Base-by-base conservation (phyloP, 2,888 invertebrate genomes). In the Seira sanloemensis region DNA sequence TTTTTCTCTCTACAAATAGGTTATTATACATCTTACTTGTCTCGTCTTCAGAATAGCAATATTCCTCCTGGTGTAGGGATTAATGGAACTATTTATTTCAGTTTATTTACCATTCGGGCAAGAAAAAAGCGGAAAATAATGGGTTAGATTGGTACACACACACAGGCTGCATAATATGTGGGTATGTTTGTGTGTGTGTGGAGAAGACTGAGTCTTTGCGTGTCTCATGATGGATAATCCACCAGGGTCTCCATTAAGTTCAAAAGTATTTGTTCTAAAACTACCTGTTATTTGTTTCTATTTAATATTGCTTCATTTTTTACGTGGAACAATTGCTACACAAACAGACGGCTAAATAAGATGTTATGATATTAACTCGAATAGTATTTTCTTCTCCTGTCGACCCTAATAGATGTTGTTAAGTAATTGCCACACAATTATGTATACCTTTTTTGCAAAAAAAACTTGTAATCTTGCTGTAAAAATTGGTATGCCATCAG, bases 401-500 rank as follows among this genome's bases (percentile, higher is more conserved):
- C 77, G 54, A 66, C 65, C 58, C 66, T 83, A 83, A 78, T 83
- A 74, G 69, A 84, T 71, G 84, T 69, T 83, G 78, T 84, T 78
- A 78, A 84, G 84, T 84, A 84, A 84, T 84, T 84, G 84, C 75
- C 25, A 75, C 84, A 84, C n/a, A n/a, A 84, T 84, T 84, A 79
- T 62, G 4, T 23, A 62, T 62, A 7, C n/a, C 16, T 62, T 50
- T 12, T 50, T 2, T 62, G 62, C 16, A 62, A 62, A 62, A 62
- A 58, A 58, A 58, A 21, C 7, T 23, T 21, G 62, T 9, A 21
- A n/a, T 21, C 21, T 62, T 62, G 19, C 62, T 62, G 62, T 21
- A 23, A 23, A 37, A 37, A 37, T 37, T 5, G 37, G 37, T 9
- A 37, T 37, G 7, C 37, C 37, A n/a, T 7, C 62, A 62, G 4